These are phyloP conservation scores for Neogale vison DNA, from an alignment of 2,113 vertebrate genomes.

Conservation along the genomic window DNA sequence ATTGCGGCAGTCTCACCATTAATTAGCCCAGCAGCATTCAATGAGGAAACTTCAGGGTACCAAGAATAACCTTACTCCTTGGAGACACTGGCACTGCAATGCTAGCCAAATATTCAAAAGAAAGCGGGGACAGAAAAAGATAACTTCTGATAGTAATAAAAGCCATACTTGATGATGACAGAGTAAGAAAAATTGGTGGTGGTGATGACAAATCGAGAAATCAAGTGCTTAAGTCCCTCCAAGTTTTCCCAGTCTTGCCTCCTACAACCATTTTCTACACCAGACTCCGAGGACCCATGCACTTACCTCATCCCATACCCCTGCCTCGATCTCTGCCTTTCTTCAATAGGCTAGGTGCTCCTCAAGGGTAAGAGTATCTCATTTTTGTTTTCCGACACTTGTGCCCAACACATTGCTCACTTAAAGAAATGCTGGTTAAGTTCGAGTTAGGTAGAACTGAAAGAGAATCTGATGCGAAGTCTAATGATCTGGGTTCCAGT, in stretches of 20 bases:
- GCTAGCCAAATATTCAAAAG: background rate
- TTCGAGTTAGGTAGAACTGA: conserved; percentile 58
- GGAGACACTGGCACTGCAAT: background rate
- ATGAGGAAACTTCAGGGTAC: background rate
- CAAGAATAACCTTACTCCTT: background rate
- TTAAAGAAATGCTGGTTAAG: conserved; percentile 20
- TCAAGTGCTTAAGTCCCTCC: background rate
- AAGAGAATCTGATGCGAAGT: conserved; percentile 58
- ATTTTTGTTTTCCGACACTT: background rate
- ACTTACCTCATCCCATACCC: background rate
- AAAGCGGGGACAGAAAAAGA: background rate
- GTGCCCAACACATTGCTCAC: background rate
- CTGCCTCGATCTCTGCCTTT: background rate
- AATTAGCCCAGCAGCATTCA: background rate
- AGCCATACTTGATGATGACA: background rate
- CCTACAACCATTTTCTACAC: background rate
- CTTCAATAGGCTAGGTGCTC: background rate
- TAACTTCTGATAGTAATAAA: background rate
- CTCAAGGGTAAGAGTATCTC: background rate
- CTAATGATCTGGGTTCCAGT: conserved; percentile 48
- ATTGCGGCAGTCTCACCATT: background rate
- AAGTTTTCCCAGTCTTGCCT: background rate
- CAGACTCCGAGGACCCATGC: background rate
- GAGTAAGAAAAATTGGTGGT: background rate
- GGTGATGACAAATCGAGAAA: background rate